Evolutionary conservation across 2,888 invertebrate species (phyloP).

Genomic region (Leptogaster cylindrica): DNA sequence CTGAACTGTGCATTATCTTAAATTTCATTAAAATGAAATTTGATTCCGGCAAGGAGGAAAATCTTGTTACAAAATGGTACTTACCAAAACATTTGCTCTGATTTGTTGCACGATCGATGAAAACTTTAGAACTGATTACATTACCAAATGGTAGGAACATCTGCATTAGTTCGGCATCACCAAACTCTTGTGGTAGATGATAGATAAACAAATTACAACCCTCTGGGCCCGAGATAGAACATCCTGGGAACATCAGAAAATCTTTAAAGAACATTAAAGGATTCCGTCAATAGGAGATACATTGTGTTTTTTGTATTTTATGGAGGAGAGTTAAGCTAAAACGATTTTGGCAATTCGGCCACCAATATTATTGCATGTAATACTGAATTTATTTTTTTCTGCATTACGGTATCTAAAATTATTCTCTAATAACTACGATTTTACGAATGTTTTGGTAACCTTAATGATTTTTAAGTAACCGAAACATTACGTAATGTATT

Average conservation of each 20-base stretch:
- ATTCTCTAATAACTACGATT: neutral
- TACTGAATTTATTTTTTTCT: neutral
- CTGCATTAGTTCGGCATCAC: conserved; percentile 98
- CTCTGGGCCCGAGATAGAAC: conserved; percentile 97
- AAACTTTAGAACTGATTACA: conserved; percentile 99
- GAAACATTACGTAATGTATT: too few relatives aligned
- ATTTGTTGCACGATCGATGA: conserved; percentile 99
- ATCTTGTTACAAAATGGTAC: conserved; percentile 56
- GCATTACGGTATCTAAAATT: neutral
- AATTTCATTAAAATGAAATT: conserved; percentile 32
- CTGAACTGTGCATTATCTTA: conserved; percentile 22
- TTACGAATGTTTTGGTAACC: neutral
- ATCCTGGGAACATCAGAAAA: conserved; percentile 81
- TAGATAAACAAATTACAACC: conserved; percentile 99
- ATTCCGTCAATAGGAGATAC: conserved; percentile 47
- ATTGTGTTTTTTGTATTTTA: conserved; percentile 32
- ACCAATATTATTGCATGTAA: neutral
- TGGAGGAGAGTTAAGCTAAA: neutral
- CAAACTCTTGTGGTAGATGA: conserved; percentile 99
- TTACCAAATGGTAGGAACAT: conserved; percentile 99
- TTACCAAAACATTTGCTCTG: conserved; percentile 99
- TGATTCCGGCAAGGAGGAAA: conserved; percentile 1
- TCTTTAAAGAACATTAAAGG: conserved; percentile 68
- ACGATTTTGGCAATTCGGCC: neutral
- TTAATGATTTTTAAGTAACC: too few relatives aligned